Evolutionary conservation across 1,140 invertebrate genomes (phyloP), one percentile per base, ranked within the genome.

Genomic region (Drusus annulatus): DNA sequence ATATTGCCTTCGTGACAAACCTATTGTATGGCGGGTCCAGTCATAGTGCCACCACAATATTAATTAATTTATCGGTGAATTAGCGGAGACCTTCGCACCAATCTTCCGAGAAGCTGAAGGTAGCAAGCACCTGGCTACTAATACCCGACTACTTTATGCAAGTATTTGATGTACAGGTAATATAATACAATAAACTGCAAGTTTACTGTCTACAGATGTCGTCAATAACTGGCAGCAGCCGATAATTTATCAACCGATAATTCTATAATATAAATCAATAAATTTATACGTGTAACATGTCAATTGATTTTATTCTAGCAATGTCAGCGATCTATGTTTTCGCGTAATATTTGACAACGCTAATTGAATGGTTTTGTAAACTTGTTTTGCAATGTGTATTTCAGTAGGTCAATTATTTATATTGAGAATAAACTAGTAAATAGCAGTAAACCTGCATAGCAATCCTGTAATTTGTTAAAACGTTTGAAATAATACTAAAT

Each of bases 31-130:
- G 21, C 23, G 60, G 13, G 36, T 69, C 45, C 36, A n/a, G 45
- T 69, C 15, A 17, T 50, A 28, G 25, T 21, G 15, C 65, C 36
- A 50, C 31, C 65, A 36, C 65, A 69, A 69, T 69, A 21, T 21
- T 21, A 21, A 21, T 21, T 21, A 21, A 16, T 21, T 16, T 69
- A 69, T 23, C 36, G 65, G 65, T 19, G 45, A 36, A 45, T 51
- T 69, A 45, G 21, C 65, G 2, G 65, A 69, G 65, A 69, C 65
- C 65, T 69, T 69, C 65, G 65, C 65, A 69, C 36, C 65, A 17
- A 69, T 69, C 36, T 69, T 69, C 31, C 16, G 54, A 56, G 54
- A n/a, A 3, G 54, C 13, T 17, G 1, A n/a, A 17, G 19, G 54
- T 17, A n/a, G 19, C 19, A 56, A n/a, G 19, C 19, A 56, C 54